Conservation (phyloP, 37 sponge, comb jelly and placozoan genomes). For the Amphimedon queenslandica region DNA sequence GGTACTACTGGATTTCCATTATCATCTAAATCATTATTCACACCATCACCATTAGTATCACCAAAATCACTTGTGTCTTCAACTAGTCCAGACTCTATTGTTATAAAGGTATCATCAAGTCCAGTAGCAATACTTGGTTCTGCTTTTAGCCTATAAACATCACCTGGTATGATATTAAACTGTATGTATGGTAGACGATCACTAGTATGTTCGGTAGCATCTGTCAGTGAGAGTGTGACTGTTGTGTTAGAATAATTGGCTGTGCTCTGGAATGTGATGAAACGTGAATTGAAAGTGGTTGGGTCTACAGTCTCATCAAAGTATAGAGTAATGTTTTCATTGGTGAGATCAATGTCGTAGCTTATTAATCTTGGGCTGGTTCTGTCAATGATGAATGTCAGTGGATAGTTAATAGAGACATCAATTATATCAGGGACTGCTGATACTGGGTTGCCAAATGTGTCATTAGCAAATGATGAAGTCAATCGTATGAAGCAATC, state of each 20-base stretch:
- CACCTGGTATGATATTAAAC: conserved; percentile 24
- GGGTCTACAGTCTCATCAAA: conserved; percentile 79
- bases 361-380: conserved; percentile 53
- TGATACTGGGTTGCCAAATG: conserved; percentile 60
- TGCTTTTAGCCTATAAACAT: conserved; percentile 71
- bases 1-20: conserved; percentile 44
- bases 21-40: no score
- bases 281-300: conserved; percentile 37
- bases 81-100: conserved; percentile 45
- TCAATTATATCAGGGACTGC: conserved; percentile 36
- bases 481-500: conserved; percentile 76
- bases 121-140: conserved; percentile 58
- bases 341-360: conserved; percentile 74
- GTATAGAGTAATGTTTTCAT: conserved; percentile 55
- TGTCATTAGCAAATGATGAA: conserved; percentile 72
- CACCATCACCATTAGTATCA: no score
- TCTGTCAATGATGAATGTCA: conserved; percentile 37
- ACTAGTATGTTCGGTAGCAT: conserved; percentile 6
- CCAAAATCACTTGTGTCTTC: conserved; percentile 47
- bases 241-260: conserved; percentile 40
- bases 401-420: conserved; percentile 19
- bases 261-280: conserved; percentile 60
- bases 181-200: conserved; percentile 28
- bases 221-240: conserved; percentile 38
- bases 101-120: conserved; percentile 66